A percentile compares a stretch with the other conserved stretches of the same genome.
Conservation (phyloP, 2,797 vertebrate genomes). For the Petrocephalus sullivani region DNA sequence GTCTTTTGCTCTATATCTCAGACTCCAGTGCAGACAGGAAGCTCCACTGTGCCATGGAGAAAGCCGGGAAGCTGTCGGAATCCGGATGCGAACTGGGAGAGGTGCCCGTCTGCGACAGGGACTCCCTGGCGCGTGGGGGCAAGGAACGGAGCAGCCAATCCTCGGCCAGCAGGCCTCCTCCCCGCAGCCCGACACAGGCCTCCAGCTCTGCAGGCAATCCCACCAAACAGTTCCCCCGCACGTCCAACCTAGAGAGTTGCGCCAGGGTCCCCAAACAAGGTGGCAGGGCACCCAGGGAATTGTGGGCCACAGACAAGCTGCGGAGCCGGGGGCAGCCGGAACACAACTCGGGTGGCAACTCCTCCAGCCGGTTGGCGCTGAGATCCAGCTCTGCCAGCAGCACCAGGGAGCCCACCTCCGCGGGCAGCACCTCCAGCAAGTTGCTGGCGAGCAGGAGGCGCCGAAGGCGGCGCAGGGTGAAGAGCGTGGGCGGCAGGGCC, state of each 20-base stretch:
- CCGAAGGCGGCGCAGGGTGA: slow-evolving; percentile 59
- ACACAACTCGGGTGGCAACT: slow-evolving; percentile 59
- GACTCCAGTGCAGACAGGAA: slow-evolving; percentile 64
- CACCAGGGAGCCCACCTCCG: slow-evolving; percentile 53
- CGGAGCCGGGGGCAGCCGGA: slow-evolving; percentile 53
- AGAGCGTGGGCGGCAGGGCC: slow-evolving; percentile 59
- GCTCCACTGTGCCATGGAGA: slow-evolving; percentile 59
- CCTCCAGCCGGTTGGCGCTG: slow-evolving; percentile 61
- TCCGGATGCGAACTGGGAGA: slow-evolving; percentile 39
- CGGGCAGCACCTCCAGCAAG: slow-evolving; percentile 55
- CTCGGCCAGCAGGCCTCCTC: slow-evolving; percentile 62
- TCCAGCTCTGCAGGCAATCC: slow-evolving; percentile 61
- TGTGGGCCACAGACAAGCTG: slow-evolving; percentile 57
- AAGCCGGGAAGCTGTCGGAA: slow-evolving; percentile 56
- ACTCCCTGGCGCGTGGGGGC: slow-evolving; percentile 51
- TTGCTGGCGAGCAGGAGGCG: slow-evolving; percentile 65
- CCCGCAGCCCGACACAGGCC: slow-evolving; percentile 54
- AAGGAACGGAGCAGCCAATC: slow-evolving; percentile 60
- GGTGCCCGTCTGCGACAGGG: slow-evolving; percentile 40
- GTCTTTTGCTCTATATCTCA: slow-evolving; percentile 48
- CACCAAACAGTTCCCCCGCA: slow-evolving; percentile 64
- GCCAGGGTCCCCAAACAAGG: slow-evolving; percentile 44
- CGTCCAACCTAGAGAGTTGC: slow-evolving; percentile 57
- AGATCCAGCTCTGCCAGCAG: slow-evolving; percentile 60
- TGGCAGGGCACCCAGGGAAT: slow-evolving; percentile 55